Evolutionary conservation across 2,888 invertebrate genomes (phyloP).

Genomic region (Mayetiola destructor): DNA sequence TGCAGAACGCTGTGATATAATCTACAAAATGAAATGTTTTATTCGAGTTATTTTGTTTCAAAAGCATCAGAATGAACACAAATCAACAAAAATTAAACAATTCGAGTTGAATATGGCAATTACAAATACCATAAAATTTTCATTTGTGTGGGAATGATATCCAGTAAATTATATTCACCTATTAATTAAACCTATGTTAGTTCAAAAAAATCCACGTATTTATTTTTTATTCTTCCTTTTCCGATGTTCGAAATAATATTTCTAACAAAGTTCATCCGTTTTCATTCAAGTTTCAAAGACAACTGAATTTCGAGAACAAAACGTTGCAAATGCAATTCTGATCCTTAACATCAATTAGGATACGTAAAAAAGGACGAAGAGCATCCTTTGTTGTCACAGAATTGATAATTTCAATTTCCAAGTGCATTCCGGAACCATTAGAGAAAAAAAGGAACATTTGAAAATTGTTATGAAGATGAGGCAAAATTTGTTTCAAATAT

Average conservation of each 20-base stretch:
- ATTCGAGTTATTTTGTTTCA: neutral
- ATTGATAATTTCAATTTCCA: neutral
- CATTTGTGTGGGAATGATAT: neutral
- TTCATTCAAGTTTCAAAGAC: neutral
- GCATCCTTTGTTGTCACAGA: conserved; percentile 3
- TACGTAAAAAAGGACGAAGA: neutral
- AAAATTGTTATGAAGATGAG: neutral
- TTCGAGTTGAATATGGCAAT: neutral
- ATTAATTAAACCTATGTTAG: neutral
- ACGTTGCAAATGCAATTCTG: neutral
- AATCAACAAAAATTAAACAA: neutral
- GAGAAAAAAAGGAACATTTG: neutral
- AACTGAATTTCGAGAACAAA: neutral
- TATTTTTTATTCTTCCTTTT: neutral
- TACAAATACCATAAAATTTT: neutral
- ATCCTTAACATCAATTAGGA: neutral
- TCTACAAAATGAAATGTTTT: neutral
- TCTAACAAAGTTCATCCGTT: neutral
- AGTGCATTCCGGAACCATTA: neutral
- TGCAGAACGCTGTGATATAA: neutral
- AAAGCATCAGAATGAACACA: neutral
- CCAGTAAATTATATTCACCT: neutral
- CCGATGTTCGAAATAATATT: neutral
- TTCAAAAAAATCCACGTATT: neutral
- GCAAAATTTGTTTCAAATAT: conserved; percentile 1